Evolutionary conservation across 2,797 vertebrate genomes (phyloP).

Genomic region (Thunnus albacares): DNA sequence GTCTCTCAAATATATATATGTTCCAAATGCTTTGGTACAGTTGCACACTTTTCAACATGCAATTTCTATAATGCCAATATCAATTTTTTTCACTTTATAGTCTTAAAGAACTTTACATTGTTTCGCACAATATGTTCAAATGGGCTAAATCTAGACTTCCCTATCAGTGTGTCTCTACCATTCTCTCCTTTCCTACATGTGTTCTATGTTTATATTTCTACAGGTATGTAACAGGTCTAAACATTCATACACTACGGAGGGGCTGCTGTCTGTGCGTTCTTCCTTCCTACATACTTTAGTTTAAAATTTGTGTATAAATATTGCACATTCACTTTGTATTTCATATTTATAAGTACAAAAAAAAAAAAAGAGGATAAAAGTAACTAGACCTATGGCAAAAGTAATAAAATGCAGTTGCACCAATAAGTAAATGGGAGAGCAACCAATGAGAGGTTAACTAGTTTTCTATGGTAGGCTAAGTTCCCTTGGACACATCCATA

Average conservation of each 20-base stretch:
- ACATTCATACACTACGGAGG: conserved; percentile 69
- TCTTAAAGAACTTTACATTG: conserved; percentile 31
- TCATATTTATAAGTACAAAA: conserved; percentile 66
- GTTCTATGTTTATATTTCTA: conserved; percentile 28
- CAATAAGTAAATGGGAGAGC: conserved; percentile 39
- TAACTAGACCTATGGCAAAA: conserved; percentile 58
- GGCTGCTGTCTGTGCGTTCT: conserved; percentile 32
- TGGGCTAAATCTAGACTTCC: conserved; percentile 57
- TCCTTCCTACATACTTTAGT: conserved; percentile 56
- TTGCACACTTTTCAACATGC: conserved; percentile 65
- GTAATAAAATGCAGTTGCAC: conserved; percentile 45
- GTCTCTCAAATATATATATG: conserved; percentile 28
- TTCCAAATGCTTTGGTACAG: conserved; percentile 68
- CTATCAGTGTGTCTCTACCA: conserved; percentile 71
- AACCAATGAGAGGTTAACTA: conserved; percentile 42
- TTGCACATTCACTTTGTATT: conserved; percentile 80
- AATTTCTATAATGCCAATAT: conserved; percentile 64
- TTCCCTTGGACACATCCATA: conserved; percentile 74
- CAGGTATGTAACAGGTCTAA: conserved; percentile 32
- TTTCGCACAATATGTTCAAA: conserved; percentile 52
- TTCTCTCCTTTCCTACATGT: conserved; percentile 17
- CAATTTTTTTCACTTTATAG: conserved; percentile 34
- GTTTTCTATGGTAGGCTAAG: conserved; percentile 33
- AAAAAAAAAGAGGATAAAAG: conserved; percentile 46
- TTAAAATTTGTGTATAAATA: conserved; percentile 77